Conservation (phyloP, 2,888 invertebrate species). For the Macrophya alboannulata region DNA sequence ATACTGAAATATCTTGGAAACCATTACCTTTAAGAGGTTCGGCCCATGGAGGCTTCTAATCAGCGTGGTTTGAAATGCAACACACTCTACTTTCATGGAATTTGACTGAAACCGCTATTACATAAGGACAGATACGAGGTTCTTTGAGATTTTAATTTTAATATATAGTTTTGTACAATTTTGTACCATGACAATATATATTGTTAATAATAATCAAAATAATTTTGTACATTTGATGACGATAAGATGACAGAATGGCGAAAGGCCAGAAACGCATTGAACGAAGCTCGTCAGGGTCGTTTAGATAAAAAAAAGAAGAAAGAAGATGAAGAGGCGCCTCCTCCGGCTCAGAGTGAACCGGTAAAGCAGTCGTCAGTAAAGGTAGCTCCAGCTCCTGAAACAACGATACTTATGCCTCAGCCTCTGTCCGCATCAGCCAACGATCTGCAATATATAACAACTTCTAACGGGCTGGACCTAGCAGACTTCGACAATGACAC, state of each 20-base stretch:
- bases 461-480: conserved; percentile 77
- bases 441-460: conserved; percentile 71
- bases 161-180: background rate
- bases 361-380: conserved; percentile 69
- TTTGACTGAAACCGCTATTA: background rate
- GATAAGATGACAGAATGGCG: conserved; percentile 85
- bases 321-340: conserved; percentile 83
- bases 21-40: too few species aligned
- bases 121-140: too few species aligned
- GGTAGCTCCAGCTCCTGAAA: conserved; percentile 78
- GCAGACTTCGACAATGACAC: conserved; percentile 96
- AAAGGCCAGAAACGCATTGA: conserved; percentile 84
- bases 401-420: conserved; percentile 79
- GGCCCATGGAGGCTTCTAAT: too few species aligned
- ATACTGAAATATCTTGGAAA: too few species aligned
- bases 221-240: background rate
- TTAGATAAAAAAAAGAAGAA: conserved; percentile 83
- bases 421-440: conserved; percentile 73
- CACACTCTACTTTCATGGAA: too few species aligned
- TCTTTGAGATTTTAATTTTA: background rate
- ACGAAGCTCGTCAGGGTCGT: conserved; percentile 84
- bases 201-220: background rate
- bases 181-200: background rate
- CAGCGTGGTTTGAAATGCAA: too few species aligned
- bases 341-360: conserved; percentile 82